Base-by-base conservation (phyloP, 2,113 vertebrate genomes). In the Piprites chloris region DNA sequence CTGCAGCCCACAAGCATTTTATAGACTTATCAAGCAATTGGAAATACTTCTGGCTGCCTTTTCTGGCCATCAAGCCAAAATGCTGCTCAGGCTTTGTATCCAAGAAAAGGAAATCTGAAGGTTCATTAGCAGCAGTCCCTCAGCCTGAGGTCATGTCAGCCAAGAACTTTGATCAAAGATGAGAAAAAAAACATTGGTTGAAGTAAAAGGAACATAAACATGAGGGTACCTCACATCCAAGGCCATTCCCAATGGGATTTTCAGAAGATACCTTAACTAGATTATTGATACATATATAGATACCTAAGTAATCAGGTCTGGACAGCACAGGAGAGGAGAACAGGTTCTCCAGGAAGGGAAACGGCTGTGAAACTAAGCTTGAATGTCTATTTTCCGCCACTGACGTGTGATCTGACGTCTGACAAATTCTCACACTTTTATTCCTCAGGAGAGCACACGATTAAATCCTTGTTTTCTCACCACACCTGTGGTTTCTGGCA, bases 291-390 rank as follows among this genome's bases (percentile, higher is more conserved):
- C 30, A 35, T 8, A 5, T 3, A 6, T 10, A 3, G 35, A 14
- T 1, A 6, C 0, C 7, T 10, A 4, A 37, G 16, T 14, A 10
- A 59, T 5, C 32, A 65, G 30, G 39, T 66, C n/a, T 11, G 85
- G 73, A 2, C 21, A 49, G 12, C 32, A 32, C 11, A 1, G 39
- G 32, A 16, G 41, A 14, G 1, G 11, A 12, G 35, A 26, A 3
- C 11, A 41, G 41, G 28, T 14, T 62, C 35, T 62, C 32, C 56
- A 21, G 62, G 63, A 44, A 59, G 23, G 24, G 35, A 65, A 58
- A 14, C 0, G 3, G 20, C 46, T 13, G 24, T 12, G 58, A 24
- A 37, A 22, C 27, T 5, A 3, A 30, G 14, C 59, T 22, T 9
- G 14, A 37, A 30, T 2, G 9, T 11, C 59, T 28, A 0, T 37